phyloP scores from a whole-genome alignment of 2,113 vertebrate species.

The Chrysemys picta region DNA sequence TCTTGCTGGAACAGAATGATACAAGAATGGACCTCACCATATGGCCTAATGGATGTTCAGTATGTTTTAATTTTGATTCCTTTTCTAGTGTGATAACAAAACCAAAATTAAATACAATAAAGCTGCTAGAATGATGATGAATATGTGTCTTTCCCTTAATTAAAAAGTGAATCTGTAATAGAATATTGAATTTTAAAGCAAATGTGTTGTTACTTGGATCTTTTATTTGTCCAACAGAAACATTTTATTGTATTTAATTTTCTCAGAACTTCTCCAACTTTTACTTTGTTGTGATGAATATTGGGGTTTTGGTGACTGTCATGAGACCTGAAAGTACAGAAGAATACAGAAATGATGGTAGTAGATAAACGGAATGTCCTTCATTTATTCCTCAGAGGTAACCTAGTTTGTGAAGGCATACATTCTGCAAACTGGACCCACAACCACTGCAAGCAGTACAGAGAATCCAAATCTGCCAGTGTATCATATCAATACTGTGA shows the following conservation, averaged over 20 bases:
- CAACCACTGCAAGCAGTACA: constrained; percentile 35
- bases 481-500: constrained; percentile 36
- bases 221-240: neutral
- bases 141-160: neutral
- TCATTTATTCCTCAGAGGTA: constrained; percentile 51
- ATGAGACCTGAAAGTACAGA: neutral
- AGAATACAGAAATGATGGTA: constrained; percentile 25
- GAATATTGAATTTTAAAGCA: neutral
- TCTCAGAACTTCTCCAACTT: neutral
- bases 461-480: constrained; percentile 62
- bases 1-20: neutral
- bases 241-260: neutral
- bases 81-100: neutral
- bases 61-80: neutral
- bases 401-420: constrained; percentile 60
- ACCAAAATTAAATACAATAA: neutral
- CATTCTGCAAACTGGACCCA: constrained; percentile 62
- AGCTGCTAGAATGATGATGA: neutral
- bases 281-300: neutral
- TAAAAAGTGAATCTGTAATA: neutral
- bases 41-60: neutral
- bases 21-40: neutral
- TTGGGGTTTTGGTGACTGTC: neutral
- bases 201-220: neutral
- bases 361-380: constrained; percentile 7